Percentiles rank a stretch among this genome's conserved stretches.
phyloP scores from a whole-genome alignment of 2,797 vertebrate genomes.

The Momotus momota region DNA sequence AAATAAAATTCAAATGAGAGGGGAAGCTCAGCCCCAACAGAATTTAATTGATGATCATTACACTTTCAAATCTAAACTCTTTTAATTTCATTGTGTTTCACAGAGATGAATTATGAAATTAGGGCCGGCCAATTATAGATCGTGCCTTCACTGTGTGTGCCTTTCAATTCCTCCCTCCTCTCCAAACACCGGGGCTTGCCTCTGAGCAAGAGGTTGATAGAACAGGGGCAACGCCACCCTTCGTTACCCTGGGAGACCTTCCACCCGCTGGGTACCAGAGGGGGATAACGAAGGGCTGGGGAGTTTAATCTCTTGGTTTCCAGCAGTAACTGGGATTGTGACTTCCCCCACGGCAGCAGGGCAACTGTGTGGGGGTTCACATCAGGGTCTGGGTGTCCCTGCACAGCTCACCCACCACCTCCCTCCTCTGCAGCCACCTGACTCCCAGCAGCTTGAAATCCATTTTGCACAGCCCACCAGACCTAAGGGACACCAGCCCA shows the following conservation, averaged over 20 bases:
- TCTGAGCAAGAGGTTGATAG: background rate
- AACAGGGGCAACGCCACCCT: background rate
- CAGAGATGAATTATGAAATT: conserved; percentile 78
- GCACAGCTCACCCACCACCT: fast-evolving
- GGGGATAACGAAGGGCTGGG: background rate
- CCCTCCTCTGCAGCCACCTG: background rate
- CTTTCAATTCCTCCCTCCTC: background rate
- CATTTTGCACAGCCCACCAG: fast-evolving
- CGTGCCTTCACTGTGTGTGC: conserved; percentile 19
- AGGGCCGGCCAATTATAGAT: conserved; percentile 66
- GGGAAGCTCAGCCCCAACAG: conserved; percentile 73
- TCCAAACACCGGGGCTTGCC: background rate
- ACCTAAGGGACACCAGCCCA: fast-evolving
- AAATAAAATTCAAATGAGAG: conserved; percentile 79
- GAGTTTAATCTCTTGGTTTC: fast-evolving
- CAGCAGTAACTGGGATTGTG: fast-evolving
- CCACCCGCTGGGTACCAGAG: fast-evolving
- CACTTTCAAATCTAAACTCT: conserved; percentile 77
- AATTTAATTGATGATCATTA: conserved; percentile 79
- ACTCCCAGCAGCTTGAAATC: background rate
- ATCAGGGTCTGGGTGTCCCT: fast-evolving
- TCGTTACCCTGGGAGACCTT: background rate
- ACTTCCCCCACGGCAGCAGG: background rate
- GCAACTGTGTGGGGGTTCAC: fast-evolving
- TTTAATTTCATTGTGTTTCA: conserved; percentile 78